Evolutionary conservation across 2,888 invertebrate species (phyloP), one percentile per base, ranked within the genome.

Genomic region (Onchidella celtica): DNA sequence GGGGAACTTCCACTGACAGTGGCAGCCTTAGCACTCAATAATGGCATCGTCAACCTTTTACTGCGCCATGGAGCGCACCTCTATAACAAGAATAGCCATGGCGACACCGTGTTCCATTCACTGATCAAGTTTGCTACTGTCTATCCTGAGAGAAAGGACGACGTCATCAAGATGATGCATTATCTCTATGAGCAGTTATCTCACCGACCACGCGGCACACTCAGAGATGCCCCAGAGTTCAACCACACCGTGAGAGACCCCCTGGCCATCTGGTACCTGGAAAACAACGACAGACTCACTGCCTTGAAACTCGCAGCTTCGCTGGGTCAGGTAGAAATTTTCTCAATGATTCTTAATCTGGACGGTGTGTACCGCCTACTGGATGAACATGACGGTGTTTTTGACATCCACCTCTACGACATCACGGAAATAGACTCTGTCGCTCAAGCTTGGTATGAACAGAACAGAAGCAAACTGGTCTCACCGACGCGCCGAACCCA

Each of bases 351-450:
- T 55, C 76, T 89, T 21, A 87, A 87, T 38, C 78, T 90, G 0
- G 81, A 84, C 14, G 79, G 69, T 14, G 88, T 88, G 0, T 90
- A 89, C 80, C 86, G 87, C 66, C 85, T 86, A 59, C 84, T 88
- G 21, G 87, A 87, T 77, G 83, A 85, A 47, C 87, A 88, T 80
- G 89, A 90, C 77, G 90, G 90, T 27, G 77, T 89, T 24, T 88
- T 88, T 83, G 89, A 90, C 77, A 82, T 86, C n/a, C 87, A 88
- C 38, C 77, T 85, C 32, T 88, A 86, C 78, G 90, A 90, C 75
- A 86, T 90, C 32, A 88, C 89, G 4, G 90, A 90, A 75, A 88
- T 90, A 29, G 89, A 90, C 77, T 87, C 88, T 17, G 81, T 88
- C 17, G 83, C 87, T 2, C 69, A 79, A n/a, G 4, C 21, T 21